These are phyloP conservation scores for Bombyx mori DNA, from an alignment of 1,140 invertebrate genomes.

Conservation along the genomic window DNA sequence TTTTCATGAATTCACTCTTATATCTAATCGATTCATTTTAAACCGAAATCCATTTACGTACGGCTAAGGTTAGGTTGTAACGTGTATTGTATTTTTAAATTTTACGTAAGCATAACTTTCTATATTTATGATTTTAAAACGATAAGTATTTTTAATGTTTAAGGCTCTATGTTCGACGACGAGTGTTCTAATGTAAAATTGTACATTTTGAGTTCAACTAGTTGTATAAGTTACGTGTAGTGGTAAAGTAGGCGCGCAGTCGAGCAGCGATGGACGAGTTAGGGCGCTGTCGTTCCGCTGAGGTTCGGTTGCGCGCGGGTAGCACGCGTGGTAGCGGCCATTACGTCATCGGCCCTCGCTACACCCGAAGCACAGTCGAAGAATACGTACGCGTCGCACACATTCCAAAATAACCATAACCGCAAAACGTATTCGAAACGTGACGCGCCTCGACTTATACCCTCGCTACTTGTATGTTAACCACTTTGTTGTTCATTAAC, in stretches of 20 bases:
- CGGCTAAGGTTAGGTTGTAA: conserved; percentile 52
- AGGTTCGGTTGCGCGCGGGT: conserved; percentile 1
- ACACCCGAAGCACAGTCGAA: conserved; percentile 7
- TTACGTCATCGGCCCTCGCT: too few species aligned
- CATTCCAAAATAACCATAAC: conserved; percentile 64
- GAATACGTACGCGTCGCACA: conserved; percentile 49
- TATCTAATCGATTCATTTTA: too few species aligned
- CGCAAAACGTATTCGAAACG: conserved; percentile 29
- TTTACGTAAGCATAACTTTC: conserved; percentile 50
- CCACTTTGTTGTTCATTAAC: conserved; percentile 71
- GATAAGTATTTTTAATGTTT: conserved; percentile 55
- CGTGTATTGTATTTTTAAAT: conserved; percentile 51
- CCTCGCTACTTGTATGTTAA: conserved; percentile 63
- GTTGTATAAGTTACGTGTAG: conserved; percentile 21
- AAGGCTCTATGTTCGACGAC: conserved; percentile 31
- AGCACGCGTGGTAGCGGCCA: neutral
- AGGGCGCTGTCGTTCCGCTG: conserved; percentile 12
- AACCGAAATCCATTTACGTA: conserved; percentile 21
- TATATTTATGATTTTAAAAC: conserved; percentile 61
- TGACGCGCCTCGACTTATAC: conserved; percentile 39
- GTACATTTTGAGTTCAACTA: conserved; percentile 57
- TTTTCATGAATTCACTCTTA: too few species aligned
- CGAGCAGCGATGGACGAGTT: too few species aligned
- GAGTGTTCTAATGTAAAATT: conserved; percentile 52
- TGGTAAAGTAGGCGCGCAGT: conserved; percentile 13